Evolutionary conservation across 2,797 vertebrate genomes (phyloP).

Genomic region (Delichon dasypus): DNA sequence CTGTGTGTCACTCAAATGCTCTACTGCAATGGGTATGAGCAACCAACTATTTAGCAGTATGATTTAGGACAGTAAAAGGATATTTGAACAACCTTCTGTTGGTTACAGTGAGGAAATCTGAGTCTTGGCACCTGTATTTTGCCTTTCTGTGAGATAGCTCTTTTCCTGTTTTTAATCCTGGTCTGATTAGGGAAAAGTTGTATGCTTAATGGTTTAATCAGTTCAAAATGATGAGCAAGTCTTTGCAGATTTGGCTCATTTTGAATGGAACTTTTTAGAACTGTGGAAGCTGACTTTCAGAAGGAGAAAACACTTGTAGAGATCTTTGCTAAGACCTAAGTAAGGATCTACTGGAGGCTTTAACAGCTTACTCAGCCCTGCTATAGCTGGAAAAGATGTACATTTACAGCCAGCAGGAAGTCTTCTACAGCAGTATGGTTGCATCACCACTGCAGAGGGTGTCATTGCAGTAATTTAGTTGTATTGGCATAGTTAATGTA

Average conservation of each 20-base stretch:
- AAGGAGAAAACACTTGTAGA: not conserved
- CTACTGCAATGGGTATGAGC: not conserved
- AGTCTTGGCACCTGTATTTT: not conserved
- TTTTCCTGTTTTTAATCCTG: not conserved
- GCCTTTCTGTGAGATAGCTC: not conserved
- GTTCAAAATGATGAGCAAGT: not conserved
- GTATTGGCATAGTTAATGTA: not conserved
- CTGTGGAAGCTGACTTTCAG: not conserved
- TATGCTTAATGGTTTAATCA: not conserved
- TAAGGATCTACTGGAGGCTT: not conserved
- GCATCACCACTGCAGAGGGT: not conserved
- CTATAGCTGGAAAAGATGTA: not conserved
- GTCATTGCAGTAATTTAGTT: not conserved
- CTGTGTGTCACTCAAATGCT: not conserved
- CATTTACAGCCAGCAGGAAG: not conserved
- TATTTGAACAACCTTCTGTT: not conserved
- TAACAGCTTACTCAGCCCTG: not conserved
- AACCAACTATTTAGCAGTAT: not conserved
- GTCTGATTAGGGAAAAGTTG: not conserved
- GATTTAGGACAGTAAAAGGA: not conserved
- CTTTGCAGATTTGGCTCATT: not conserved
- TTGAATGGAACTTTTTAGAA: not conserved
- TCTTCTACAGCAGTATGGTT: not conserved
- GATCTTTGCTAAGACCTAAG: not conserved
- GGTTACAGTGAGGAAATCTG: not conserved